Conservation (phyloP, 2,797 vertebrate species). For the Sebastes cheni region DNA sequence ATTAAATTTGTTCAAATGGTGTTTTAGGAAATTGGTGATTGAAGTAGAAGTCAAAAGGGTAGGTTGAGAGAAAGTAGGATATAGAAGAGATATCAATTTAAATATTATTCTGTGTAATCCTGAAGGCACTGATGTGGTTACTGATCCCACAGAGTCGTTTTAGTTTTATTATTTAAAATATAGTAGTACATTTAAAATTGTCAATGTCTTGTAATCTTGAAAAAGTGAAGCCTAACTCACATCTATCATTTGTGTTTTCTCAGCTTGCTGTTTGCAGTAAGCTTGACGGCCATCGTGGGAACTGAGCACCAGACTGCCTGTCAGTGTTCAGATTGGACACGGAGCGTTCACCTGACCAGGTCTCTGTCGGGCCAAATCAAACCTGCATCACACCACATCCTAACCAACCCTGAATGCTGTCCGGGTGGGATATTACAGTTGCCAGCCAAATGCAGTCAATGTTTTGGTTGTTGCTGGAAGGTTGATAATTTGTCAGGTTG, state of each 20-base stretch:
- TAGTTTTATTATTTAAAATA: neutral
- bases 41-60: neutral
- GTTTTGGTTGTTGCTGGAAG: slow-evolving; percentile 44
- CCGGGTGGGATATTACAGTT: slow-evolving; percentile 39
- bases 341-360: slow-evolving; percentile 37
- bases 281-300: neutral
- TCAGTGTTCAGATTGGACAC: slow-evolving; percentile 17
- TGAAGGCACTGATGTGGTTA: neutral
- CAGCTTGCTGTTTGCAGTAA: slow-evolving; percentile 82
- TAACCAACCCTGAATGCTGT: slow-evolving; percentile 26
- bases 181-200: neutral
- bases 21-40: neutral
- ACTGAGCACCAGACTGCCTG: slow-evolving; percentile 9
- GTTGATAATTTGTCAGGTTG: slow-evolving; percentile 41
- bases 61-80: neutral
- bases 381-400: slow-evolving; percentile 35
- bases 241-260: slow-evolving; percentile 30
- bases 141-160: neutral
- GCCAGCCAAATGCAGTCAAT: slow-evolving; percentile 25
- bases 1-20: neutral
- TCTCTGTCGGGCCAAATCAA: slow-evolving; percentile 29
- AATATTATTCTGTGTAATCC: neutral
- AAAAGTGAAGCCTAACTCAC: neutral
- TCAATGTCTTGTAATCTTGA: neutral
- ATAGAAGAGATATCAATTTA: neutral